These are phyloP conservation scores for Philypnodon macrostomus DNA, from an alignment of 2,797 vertebrate genomes.

Conservation along the genomic window DNA sequence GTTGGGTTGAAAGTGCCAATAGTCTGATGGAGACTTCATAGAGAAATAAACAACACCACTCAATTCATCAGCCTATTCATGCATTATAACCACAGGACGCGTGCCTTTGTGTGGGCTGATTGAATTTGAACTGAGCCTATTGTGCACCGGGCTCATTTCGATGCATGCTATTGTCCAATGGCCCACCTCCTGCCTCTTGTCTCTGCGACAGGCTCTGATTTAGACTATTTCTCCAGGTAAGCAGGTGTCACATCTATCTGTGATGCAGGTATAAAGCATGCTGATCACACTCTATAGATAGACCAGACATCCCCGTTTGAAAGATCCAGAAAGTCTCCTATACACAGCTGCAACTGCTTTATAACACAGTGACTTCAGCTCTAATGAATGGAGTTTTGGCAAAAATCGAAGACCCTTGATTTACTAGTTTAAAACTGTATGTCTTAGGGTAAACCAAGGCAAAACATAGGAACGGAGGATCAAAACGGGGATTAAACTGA, in stretches of 20 bases:
- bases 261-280: no score
- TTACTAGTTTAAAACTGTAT: no score
- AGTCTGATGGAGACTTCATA: conserved; percentile 54
- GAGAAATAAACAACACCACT: conserved; percentile 55
- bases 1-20: conserved; percentile 52
- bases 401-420: no score
- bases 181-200: conserved; percentile 32
- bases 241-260: conserved; percentile 70
- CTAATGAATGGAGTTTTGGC: no score
- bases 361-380: no score
- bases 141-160: conserved; percentile 54
- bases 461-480: no score
- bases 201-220: conserved; percentile 56
- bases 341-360: no score
- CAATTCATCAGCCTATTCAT: conserved; percentile 60
- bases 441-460: no score
- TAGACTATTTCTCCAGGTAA: conserved; percentile 63
- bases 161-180: conserved; percentile 49
- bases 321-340: conserved; percentile 55
- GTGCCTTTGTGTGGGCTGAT: conserved; percentile 57
- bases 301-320: conserved; percentile 67
- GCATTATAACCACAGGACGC: conserved; percentile 48
- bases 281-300: conserved; percentile 54
- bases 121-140: conserved; percentile 60
- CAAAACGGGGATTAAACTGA: no score